A percentile compares a stretch with the other conserved stretches of the same genome.
phyloP scores from a whole-genome alignment of 2,888 invertebrate genomes.

The Ophion costatus region DNA sequence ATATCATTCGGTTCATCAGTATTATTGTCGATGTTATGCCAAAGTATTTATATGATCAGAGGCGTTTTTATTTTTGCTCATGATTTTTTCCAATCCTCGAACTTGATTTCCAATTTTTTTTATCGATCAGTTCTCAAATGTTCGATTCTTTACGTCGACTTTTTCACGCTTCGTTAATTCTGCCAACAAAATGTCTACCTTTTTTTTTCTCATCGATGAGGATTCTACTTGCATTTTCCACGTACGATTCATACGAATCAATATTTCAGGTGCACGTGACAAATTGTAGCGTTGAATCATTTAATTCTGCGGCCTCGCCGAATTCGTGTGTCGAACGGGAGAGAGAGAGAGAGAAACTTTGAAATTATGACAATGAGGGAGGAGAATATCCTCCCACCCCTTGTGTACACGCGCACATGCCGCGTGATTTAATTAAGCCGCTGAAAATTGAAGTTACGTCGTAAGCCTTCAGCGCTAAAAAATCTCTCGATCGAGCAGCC shows the following conservation, averaged over 20 bases:
- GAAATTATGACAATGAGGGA: conserved; percentile 46
- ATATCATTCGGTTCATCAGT: too few relatives aligned
- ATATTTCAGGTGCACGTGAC: background rate
- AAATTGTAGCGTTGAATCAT: conserved; percentile 7
- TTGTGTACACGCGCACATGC: conserved; percentile 1
- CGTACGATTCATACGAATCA: background rate
- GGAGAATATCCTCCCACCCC: background rate
- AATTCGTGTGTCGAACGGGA: conserved; percentile 3
- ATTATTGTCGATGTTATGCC: too few relatives aligned
- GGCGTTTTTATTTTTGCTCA: too few relatives aligned
- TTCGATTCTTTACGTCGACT: too few relatives aligned
- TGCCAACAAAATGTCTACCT: too few relatives aligned
- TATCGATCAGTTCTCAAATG: too few relatives aligned
- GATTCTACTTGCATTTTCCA: background rate
- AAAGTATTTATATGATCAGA: too few relatives aligned
- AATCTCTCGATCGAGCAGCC: conserved; percentile 49
- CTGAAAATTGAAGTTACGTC: conserved; percentile 57
- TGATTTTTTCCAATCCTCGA: too few relatives aligned
- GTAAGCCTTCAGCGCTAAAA: conserved; percentile 38
- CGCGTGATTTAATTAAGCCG: conserved; percentile 57
- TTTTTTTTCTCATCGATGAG: too few relatives aligned
- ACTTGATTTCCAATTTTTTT: too few relatives aligned
- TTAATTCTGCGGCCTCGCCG: background rate
- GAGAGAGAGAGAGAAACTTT: background rate
- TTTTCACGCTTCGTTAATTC: too few relatives aligned